Evolutionary conservation across 23 tunicate species (phyloP).

Genomic region (Oikopleura dioica): DNA sequence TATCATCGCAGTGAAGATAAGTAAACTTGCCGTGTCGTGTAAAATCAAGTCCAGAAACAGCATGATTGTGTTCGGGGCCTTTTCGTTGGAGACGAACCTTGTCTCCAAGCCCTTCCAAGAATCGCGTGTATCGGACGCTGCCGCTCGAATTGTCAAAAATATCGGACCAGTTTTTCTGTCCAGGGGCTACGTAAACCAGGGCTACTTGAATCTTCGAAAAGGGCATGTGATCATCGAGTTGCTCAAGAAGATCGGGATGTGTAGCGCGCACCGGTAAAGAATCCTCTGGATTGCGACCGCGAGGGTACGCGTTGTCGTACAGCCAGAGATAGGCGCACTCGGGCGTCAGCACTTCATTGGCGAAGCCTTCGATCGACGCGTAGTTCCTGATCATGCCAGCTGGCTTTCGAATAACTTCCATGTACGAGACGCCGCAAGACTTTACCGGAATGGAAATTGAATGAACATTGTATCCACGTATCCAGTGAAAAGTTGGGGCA

Average conservation of each 20-base stretch:
- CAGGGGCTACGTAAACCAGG: neutral
- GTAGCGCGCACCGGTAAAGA: too few relatives aligned
- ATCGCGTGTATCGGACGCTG: neutral
- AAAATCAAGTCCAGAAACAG: neutral
- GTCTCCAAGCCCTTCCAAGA: neutral
- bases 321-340: neutral
- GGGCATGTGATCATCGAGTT: neutral
- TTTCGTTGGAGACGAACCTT: neutral
- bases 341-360: too few relatives aligned
- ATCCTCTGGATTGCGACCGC: too few relatives aligned
- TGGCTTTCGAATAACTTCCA: constrained; percentile 6
- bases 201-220: neutral
- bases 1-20: neutral
- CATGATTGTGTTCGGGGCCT: neutral
- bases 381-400: neutral
- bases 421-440: neutral
- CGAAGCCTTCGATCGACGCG: too few relatives aligned
- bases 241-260: too few relatives aligned
- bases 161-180: neutral
- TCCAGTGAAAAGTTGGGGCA: too few relatives aligned
- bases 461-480: constrained; percentile 8
- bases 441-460: neutral
- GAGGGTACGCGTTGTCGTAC: neutral
- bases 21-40: neutral
- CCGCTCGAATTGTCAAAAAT: neutral